A percentile compares a stretch with the other conserved stretches of the same genome.
Conservation (phyloP, 2,797 vertebrate genomes). For the Spizella passerina region DNA sequence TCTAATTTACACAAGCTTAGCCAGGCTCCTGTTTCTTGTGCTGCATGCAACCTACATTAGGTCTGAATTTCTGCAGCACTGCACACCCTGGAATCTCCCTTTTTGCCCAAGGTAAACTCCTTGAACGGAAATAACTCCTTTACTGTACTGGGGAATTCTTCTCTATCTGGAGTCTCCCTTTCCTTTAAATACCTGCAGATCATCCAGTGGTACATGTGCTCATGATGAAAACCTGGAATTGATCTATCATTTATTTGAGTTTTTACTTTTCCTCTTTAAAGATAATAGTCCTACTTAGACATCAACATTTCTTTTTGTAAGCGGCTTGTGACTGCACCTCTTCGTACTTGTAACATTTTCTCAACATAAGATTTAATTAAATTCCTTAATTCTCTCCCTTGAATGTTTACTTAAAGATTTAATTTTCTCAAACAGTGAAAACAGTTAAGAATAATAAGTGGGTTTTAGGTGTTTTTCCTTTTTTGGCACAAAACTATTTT, state of each 20-base stretch:
- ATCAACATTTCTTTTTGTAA: neutral
- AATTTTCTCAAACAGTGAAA: neutral
- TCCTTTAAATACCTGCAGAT: neutral
- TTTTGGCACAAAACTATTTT: neutral
- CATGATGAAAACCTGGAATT: neutral
- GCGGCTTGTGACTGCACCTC: neutral
- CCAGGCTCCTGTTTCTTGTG: constrained; percentile 10
- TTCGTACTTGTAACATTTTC: neutral
- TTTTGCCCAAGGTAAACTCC: constrained; percentile 34
- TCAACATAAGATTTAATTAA: neutral
- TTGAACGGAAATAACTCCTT: neutral
- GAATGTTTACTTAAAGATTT: neutral
- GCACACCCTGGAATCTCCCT: constrained; percentile 38
- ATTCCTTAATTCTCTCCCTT: neutral
- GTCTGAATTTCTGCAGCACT: constrained; percentile 34
- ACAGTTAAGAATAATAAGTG: neutral
- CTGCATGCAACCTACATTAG: neutral
- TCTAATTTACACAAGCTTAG: constrained; percentile 38
- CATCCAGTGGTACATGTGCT: neutral
- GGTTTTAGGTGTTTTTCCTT: neutral
- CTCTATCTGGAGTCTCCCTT: neutral
- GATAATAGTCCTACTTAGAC: neutral
- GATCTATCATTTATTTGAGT: neutral
- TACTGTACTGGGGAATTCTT: neutral
- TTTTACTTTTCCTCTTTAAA: neutral